Conservation (phyloP, 2,797 vertebrate species). For the Nyctibius grandis region DNA sequence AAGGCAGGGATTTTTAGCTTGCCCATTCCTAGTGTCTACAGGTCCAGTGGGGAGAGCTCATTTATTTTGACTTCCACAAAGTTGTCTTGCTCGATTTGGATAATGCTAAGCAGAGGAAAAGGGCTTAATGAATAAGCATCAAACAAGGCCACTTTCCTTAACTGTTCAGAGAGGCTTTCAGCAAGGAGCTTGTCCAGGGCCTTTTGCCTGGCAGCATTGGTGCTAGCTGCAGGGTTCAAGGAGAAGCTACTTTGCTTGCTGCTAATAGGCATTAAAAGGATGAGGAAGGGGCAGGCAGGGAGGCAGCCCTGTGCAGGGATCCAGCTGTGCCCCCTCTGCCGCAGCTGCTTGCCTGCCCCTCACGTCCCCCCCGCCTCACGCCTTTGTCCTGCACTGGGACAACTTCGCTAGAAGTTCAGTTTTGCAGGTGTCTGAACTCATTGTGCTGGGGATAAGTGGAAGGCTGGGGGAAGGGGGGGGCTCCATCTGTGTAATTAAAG, state of each 20-base stretch:
- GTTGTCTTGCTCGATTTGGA: neutral
- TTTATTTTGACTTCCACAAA: neutral
- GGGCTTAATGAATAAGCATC: neutral
- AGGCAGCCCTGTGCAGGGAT: neutral
- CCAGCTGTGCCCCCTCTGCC: neutral
- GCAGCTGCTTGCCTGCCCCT: neutral
- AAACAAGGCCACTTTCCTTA: neutral
- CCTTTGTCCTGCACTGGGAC: neutral
- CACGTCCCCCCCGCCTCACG: accelerated
- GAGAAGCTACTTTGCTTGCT: neutral
- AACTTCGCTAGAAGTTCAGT: neutral
- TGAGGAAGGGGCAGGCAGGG: neutral
- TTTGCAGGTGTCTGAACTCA: slow-evolving; percentile 39
- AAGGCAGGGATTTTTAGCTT: neutral
- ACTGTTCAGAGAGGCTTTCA: neutral
- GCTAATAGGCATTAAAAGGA: neutral
- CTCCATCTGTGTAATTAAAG: neutral
- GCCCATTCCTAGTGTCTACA: neutral
- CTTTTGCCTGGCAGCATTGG: neutral
- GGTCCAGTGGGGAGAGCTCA: neutral
- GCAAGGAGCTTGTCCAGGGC: neutral
- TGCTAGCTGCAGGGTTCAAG: neutral
- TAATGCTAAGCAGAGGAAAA: neutral
- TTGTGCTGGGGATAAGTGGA: neutral
- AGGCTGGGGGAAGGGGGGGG: neutral